Evolutionary conservation across 2,113 vertebrate genomes (phyloP), one percentile per base, ranked within the genome.

Genomic region (Meriones unguiculatus): DNA sequence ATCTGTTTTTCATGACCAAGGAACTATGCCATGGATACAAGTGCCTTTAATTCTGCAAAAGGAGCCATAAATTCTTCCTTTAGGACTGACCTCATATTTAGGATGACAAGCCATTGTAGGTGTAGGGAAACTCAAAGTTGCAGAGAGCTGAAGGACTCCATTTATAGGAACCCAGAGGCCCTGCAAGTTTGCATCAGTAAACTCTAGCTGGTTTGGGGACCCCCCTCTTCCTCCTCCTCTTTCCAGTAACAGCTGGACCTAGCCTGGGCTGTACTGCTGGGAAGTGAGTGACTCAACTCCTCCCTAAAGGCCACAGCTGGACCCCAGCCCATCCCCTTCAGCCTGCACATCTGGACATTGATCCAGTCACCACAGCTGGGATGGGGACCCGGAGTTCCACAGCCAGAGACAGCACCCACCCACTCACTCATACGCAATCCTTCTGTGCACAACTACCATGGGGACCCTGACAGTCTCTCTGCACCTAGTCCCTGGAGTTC

Each of bases 221-320:
- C 95, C 93, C 93, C 93, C 93, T 91, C 90, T 93, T 95, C 94
- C 95, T 87, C 87, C 95, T 73, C 64, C 50, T 59, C 84, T 95
- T 98, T 97, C 96, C 97, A 97, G 96, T 97, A 96, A 97, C 95
- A 97, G 97, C 97, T 97, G 96, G 93, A 92, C 89, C 94, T 87
- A 92, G 96, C 77, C 95, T 92, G 88, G 90, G 95, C 73, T 96
- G 97, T 90, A 90, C 87, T 97, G 97, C 96, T 96, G 95, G 97
- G 95, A 98, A 97, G 76, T 12, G 7, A 41, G 96, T 96, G 97
- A 97, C 96, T 96, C 97, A 96, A 4, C 96, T 97, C 95, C 96
- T 96, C 97, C 95, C 96, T 96, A 95, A 46, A 0, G 91, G 98
- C 96, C 95, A 97, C 94, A 95, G 96, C 98, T 97, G 97, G 97